A percentile compares a stretch with the other conserved stretches of the same genome.
phyloP scores from a whole-genome alignment of 2,113 vertebrate species.

The Perca fluviatilis region DNA sequence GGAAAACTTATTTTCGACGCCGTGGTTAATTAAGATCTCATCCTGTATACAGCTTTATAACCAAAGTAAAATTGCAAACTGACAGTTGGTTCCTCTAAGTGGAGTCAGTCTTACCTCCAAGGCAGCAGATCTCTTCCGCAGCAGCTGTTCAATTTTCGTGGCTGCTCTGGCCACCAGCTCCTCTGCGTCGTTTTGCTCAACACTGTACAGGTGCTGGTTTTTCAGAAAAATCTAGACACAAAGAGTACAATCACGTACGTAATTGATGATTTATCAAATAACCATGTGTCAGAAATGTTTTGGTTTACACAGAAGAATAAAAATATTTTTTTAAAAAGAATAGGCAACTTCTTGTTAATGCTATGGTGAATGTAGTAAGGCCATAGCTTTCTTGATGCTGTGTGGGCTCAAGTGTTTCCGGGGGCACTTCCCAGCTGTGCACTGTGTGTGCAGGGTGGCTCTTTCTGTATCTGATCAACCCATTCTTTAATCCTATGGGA shows the following conservation, averaged over 20 bases:
- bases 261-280: not conserved
- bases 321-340: too few species aligned
- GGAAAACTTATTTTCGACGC: conserved; percentile 14
- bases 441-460: conserved; percentile 92
- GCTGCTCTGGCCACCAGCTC: conserved; percentile 95
- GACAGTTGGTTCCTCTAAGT: conserved; percentile 50
- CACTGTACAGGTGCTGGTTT: conserved; percentile 89
- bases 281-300: not conserved
- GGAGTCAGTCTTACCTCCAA: conserved; percentile 89
- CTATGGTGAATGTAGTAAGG: not conserved
- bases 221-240: conserved; percentile 89
- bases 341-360: not conserved
- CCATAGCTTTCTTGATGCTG: not conserved
- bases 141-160: conserved; percentile 94
- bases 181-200: conserved; percentile 93
- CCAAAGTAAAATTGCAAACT: conserved; percentile 34
- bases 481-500: conserved; percentile 93
- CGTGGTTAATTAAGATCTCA: conserved; percentile 22
- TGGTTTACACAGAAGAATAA: too few species aligned
- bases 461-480: conserved; percentile 98
- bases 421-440: conserved; percentile 90
- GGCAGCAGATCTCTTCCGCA: conserved; percentile 93
- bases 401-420: too few species aligned
- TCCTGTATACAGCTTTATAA: conserved; percentile 23
- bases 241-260: not conserved